These are phyloP conservation scores for Rhopalosiphum maidis DNA, from an alignment of 1,140 invertebrate genomes.

Conservation along the genomic window DNA sequence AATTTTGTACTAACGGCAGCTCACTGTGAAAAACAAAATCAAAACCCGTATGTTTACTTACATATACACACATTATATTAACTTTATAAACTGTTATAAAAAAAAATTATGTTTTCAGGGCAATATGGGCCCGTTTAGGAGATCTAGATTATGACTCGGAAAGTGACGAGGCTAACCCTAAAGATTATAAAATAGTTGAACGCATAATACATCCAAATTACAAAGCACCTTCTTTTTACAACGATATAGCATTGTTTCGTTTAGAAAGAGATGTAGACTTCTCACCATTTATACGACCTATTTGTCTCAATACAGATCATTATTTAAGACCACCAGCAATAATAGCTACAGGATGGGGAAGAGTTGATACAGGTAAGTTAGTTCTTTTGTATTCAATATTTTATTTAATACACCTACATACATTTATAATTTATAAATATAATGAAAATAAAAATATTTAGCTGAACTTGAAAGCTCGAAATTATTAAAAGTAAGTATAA, in stretches of 20 bases:
- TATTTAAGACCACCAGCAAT: constrained; percentile 59
- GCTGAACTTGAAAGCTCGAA: background rate
- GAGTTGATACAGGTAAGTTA: constrained; percentile 59
- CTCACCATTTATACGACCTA: constrained; percentile 63
- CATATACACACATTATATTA: background rate
- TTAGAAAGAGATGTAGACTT: constrained; percentile 62
- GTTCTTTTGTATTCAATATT: background rate
- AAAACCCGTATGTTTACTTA: background rate
- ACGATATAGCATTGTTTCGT: constrained; percentile 62
- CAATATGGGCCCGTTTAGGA: constrained; percentile 61
- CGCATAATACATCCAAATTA: constrained; percentile 66
- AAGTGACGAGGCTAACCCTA: constrained; percentile 38
- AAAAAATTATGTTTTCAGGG: background rate
- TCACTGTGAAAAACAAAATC: background rate
- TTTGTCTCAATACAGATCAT: constrained; percentile 64
- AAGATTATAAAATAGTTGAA: constrained; percentile 61
- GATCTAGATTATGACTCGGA: constrained; percentile 55
- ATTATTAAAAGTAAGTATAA: background rate
- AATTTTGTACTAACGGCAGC: constrained; percentile 36
- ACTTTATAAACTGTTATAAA: background rate
- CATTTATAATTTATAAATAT: background rate
- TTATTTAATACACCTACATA: background rate
- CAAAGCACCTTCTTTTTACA: constrained; percentile 60
- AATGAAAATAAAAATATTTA: background rate
- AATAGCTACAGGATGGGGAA: constrained; percentile 68